These are phyloP conservation scores for Coracopsis vasa DNA, from an alignment of 2,113 vertebrate species.

Conservation along the genomic window DNA sequence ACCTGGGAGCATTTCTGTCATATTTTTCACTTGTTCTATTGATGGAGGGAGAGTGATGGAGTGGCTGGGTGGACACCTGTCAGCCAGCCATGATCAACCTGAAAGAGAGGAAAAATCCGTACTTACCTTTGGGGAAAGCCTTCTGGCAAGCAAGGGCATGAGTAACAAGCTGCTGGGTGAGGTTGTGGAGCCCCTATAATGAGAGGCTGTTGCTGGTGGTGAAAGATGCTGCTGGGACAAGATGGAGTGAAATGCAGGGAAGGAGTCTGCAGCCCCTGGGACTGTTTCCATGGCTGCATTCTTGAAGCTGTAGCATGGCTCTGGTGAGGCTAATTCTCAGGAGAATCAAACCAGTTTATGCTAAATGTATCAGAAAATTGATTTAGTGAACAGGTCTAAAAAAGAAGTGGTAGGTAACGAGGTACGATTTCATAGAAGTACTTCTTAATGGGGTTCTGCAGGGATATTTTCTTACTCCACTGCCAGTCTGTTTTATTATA, in stretches of 20 bases:
- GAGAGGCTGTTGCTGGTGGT: fast-evolving
- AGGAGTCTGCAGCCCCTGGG: fast-evolving
- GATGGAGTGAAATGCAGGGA: too few species aligned
- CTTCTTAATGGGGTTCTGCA: neutral
- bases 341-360: neutral
- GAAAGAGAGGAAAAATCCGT: neutral
- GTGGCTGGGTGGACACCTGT: neutral
- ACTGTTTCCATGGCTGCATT: neutral
- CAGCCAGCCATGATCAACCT: neutral
- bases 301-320: fast-evolving
- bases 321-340: neutral
- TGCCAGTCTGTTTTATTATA: neutral
- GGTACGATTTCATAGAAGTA: neutral
- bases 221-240: neutral
- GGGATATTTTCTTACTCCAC: neutral
- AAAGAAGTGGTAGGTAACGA: neutral
- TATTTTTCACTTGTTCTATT: neutral
- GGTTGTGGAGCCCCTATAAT: too few species aligned
- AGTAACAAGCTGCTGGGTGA: too few species aligned
- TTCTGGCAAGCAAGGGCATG: fast-evolving
- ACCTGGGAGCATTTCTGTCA: neutral
- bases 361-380: neutral
- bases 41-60: neutral
- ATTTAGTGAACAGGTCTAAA: neutral
- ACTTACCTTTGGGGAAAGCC: neutral